Conservation (phyloP, 2,888 invertebrate species). For the Xanthorhoe spadicearia region DNA sequence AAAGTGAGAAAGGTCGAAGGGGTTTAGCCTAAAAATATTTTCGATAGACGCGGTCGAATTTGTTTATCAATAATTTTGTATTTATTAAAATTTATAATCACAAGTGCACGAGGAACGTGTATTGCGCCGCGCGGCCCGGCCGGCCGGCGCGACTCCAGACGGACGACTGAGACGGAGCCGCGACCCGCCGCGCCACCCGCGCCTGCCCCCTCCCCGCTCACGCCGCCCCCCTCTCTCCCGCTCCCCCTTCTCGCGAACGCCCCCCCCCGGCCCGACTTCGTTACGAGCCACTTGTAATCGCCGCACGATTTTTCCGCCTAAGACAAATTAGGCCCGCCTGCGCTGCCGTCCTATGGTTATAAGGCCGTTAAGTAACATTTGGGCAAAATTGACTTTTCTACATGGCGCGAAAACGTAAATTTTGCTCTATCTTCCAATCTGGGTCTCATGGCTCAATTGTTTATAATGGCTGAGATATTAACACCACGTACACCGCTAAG, state of each 20-base stretch:
- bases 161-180: constrained; percentile 80
- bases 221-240: constrained; percentile 46
- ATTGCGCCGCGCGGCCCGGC: constrained; percentile 83
- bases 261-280: constrained; percentile 77
- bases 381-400: too few species aligned
- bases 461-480: too few species aligned
- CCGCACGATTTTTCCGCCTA: constrained; percentile 84
- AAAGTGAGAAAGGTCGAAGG: constrained; percentile 72
- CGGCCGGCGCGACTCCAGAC: constrained; percentile 84
- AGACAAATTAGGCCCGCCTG: constrained; percentile 82
- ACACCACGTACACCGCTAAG: too few species aligned
- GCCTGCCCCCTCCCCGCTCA: constrained; percentile 44
- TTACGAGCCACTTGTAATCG: constrained; percentile 85
- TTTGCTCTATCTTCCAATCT: too few species aligned
- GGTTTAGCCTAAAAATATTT: constrained; percentile 81
- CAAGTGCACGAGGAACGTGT: constrained; percentile 85
- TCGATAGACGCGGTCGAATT: constrained; percentile 77
- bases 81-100: constrained; percentile 81
- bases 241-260: constrained; percentile 45
- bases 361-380: too few species aligned
- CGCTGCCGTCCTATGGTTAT: too few species aligned
- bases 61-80: constrained; percentile 63
- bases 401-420: too few species aligned
- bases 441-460: too few species aligned
- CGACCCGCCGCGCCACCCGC: constrained; percentile 64